These are phyloP conservation scores for Steinernema khuongi DNA, from an alignment of 1,140 invertebrate species.

Conservation along the genomic window DNA sequence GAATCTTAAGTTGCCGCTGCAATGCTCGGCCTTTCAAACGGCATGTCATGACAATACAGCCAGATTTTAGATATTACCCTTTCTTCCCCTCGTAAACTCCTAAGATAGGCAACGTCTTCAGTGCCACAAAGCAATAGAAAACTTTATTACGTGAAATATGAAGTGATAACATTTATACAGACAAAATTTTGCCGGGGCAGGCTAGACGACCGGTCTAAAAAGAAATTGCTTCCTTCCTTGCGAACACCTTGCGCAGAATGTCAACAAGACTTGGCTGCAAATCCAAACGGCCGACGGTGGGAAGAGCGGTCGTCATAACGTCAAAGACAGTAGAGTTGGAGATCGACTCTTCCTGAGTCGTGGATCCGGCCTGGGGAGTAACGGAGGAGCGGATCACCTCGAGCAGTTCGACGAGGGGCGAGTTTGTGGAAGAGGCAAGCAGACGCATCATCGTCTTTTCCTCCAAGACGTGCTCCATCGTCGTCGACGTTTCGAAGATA, in stretches of 20 bases:
- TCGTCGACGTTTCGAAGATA: neutral
- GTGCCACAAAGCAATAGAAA: neutral
- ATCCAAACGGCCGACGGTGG: no score
- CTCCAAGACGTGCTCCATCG: neutral
- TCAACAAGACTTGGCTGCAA: no score
- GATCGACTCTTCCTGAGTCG: neutral
- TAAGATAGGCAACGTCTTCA: no score
- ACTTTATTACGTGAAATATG: neutral
- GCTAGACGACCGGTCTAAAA: conserved; percentile 28
- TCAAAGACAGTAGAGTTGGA: no score
- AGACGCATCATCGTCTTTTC: neutral
- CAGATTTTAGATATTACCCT: no score
- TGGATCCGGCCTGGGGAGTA: neutral
- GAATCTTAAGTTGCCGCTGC: no score
- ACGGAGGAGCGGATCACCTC: neutral
- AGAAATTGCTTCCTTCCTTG: conserved; percentile 21
- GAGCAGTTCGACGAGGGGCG: neutral
- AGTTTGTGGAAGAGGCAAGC: neutral
- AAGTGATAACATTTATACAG: neutral
- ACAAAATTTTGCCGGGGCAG: conserved; percentile 22
- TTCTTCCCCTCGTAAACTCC: no score
- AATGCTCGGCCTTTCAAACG: no score
- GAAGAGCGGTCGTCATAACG: no score
- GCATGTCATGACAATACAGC: no score
- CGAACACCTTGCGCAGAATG: neutral